phyloP scores from a whole-genome alignment of 2,888 invertebrate species.

The Colostygia pectinataria region DNA sequence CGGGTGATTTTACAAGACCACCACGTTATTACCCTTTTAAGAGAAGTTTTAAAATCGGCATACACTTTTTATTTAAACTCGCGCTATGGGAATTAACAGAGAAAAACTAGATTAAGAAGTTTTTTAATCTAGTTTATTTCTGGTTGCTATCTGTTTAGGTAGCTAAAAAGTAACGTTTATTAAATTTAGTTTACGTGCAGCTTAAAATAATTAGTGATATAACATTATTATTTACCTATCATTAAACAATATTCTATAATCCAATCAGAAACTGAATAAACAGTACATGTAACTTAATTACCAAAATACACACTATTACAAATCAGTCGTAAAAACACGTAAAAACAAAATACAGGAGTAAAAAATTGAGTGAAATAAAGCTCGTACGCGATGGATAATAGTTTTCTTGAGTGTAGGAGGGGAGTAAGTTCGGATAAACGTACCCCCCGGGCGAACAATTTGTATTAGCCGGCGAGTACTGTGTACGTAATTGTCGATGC shows the following conservation, averaged over 20 bases:
- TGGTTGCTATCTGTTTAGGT: too few relatives aligned
- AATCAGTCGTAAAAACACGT: background rate
- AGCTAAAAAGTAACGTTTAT: too few relatives aligned
- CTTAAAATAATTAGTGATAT: too few relatives aligned
- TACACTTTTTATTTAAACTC: conserved; percentile 26
- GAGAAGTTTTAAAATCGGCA: conserved; percentile 35
- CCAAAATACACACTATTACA: background rate
- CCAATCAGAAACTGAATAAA: background rate
- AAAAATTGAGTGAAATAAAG: conserved; percentile 26
- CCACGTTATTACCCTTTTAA: conserved; percentile 64
- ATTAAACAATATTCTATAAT: background rate
- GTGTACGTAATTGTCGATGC: conserved; percentile 79
- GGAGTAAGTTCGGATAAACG: conserved; percentile 65
- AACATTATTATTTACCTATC: too few relatives aligned
- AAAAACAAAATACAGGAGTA: conserved; percentile 9
- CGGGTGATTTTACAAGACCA: conserved; percentile 61
- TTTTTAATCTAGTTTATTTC: too few relatives aligned
- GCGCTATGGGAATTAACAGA: conserved; percentile 9
- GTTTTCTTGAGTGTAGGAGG: conserved; percentile 57
- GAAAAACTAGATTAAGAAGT: conserved; percentile 14
- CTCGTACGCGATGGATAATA: conserved; percentile 55
- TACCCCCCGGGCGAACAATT: conserved; percentile 76
- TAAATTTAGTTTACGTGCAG: too few relatives aligned
- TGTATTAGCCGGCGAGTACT: conserved; percentile 80
- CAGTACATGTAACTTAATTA: background rate